Evolutionary conservation across 35 echinoderm and acorn worm species (phyloP), one percentile per base, ranked within the genome.

Genomic region (Eucidaris tribuloides): DNA sequence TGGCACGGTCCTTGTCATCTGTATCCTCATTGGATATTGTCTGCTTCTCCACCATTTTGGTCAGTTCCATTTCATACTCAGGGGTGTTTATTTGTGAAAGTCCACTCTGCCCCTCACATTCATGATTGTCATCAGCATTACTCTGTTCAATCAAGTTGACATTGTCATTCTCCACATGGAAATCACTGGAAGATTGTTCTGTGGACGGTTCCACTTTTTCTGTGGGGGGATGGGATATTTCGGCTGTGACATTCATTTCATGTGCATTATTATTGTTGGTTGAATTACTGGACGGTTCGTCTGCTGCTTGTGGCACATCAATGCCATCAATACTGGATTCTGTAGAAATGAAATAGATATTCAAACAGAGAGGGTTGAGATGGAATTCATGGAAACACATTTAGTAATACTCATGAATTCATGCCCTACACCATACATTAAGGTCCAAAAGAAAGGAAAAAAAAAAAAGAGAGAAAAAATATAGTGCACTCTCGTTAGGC

Each of bases 51-150:
- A 63, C 58, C 74, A 88, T 81, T 35, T 81, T 81, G 41, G 85
- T 14, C 55, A 88, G 31, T 56, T 89, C 70, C 49, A 54, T 49
- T 86, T 86, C 84, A 56, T 78, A 79, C 36, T 86, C 68, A 30
- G 84, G 84, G 70, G 84, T 86, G 55, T 86, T 44, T 25, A 65
- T 60, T 38, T 77, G 46, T 24, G 39, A 38, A 24, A 86, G 72
- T 76, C 72, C 84, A 17, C 19, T 56, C 15, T 86, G 27, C 37
- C 42, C 41, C 45, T 84, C 61, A 52, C 9, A 11, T 52, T 52
- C 48, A 52, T 52, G 11, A 44, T 35, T 7, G 11, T 43, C 66
- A 72, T 74, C 68, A n/a, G n/a, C n/a, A n/a, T n/a, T n/a, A n/a
- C n/a, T n/a, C 1, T 84, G 11, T 34, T 18, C 35, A 2, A 71